A percentile compares a stretch with the other conserved stretches of the same genome.
Conservation (phyloP, 2,888 invertebrate genomes). For the Ischnura elegans region DNA sequence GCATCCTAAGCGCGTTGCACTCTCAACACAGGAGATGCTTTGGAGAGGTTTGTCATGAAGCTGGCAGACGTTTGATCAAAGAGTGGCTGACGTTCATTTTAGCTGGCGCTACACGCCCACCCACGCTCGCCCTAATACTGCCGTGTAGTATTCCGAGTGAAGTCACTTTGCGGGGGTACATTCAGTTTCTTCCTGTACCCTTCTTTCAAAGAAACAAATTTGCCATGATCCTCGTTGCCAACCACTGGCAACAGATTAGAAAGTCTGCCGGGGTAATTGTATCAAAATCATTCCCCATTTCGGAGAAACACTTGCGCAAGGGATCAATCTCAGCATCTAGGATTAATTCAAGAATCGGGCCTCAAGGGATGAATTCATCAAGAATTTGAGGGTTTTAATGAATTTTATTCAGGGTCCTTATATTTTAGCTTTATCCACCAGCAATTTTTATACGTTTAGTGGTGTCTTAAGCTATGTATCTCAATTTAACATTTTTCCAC, state of each 20-base stretch:
- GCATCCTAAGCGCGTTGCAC: neutral
- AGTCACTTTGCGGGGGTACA: neutral
- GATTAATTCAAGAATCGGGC: too few species aligned
- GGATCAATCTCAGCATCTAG: too few species aligned
- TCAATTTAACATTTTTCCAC: too few species aligned
- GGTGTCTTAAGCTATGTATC: too few species aligned
- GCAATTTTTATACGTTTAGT: too few species aligned
- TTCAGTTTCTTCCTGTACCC: neutral
- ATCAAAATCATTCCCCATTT: too few species aligned
- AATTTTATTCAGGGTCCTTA: neutral
- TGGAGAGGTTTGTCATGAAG: neutral
- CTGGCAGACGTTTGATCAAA: constrained; percentile 12
- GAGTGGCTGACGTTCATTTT: neutral
- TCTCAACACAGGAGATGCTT: neutral
- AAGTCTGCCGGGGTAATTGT: neutral
- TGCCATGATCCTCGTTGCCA: neutral
- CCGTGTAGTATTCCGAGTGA: neutral
- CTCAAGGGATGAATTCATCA: neutral
- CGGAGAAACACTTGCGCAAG: too few species aligned
- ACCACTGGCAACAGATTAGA: neutral
- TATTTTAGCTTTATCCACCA: too few species aligned
- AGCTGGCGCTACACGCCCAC: neutral
- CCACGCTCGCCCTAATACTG: neutral
- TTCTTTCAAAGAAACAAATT: neutral
- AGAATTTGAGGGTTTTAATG: neutral